Evolutionary conservation across 2,797 vertebrate genomes (phyloP).

Genomic region (Tapera naevia): DNA sequence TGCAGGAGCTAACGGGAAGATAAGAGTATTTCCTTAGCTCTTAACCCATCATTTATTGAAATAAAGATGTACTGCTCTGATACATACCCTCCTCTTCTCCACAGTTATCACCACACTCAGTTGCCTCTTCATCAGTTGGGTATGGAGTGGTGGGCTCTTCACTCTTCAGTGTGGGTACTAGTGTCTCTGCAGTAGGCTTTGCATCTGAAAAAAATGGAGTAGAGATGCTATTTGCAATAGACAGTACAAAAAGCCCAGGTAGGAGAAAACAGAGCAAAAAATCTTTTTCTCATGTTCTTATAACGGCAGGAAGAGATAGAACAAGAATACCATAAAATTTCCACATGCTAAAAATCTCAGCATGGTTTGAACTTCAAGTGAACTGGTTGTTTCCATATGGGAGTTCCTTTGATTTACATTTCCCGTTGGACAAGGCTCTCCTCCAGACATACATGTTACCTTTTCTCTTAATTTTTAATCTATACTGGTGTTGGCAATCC

Average conservation of each 20-base stretch:
- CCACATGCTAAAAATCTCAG: slow-evolving; percentile 19
- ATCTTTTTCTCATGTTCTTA: background rate
- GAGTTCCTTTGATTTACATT: slow-evolving; percentile 48
- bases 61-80: slow-evolving; percentile 20
- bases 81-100: slow-evolving; percentile 77
- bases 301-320: slow-evolving; percentile 27
- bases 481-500: background rate
- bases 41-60: slow-evolving; percentile 12
- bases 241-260: background rate
- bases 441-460: background rate
- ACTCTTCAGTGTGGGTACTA: slow-evolving; percentile 84
- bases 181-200: slow-evolving; percentile 87
- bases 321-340: slow-evolving; percentile 24
- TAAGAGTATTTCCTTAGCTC: slow-evolving; percentile 37
- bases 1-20: slow-evolving; percentile 32
- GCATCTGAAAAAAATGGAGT: slow-evolving; percentile 77
- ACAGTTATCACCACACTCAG: slow-evolving; percentile 77
- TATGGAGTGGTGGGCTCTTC: slow-evolving; percentile 85
- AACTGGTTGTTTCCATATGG: slow-evolving; percentile 54
- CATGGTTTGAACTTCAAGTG: slow-evolving; percentile 45
- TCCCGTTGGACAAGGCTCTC: slow-evolving; percentile 27
- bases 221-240: background rate
- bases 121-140: slow-evolving; percentile 75
- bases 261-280: background rate
- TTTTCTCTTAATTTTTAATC: slow-evolving; percentile 41